Evolutionary conservation across 2,888 invertebrate genomes (phyloP), one percentile per base, ranked within the genome.

Genomic region (Leucophenga maculata): DNA sequence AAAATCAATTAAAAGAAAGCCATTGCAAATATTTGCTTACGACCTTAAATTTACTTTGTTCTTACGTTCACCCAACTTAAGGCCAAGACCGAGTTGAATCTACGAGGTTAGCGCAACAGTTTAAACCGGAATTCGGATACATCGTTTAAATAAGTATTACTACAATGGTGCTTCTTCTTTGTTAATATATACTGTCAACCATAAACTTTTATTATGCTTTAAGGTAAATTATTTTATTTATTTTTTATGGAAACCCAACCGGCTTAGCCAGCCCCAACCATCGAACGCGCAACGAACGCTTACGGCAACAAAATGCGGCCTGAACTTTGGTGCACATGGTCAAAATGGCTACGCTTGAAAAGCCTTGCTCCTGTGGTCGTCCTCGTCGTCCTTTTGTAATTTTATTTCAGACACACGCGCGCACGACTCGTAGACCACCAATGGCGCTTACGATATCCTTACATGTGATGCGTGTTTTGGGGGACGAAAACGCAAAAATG

Each of bases 171-270:
- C 39, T 39, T 13, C 13, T 48, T 14, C 70, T 70, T 71, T 72
- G 70, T 73, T 76, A 71, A 72, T 16, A n/a, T 22, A 77, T 75
- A 71, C 73, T 78, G 75, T 76, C 83, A 76, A 72, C 77, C 82
- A 85, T 85, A 82, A 85, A 85, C 83, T 85, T 85, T 85, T 85
- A 83, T 85, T 82, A 84, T 71, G 80, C 82, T 83, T 78, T 78
- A 76, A 84, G 85, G 85, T 83, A 78, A 85, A 82, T 85, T 83
- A 80, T 83, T 82, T 83, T 83, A 82, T 84, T 84, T 82, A 81
- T 83, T 78, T 80, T 83, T 79, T 77, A 76, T 77, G 76, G 77
- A 75, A 69, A 54, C 48, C 18, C 31, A 2, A 31, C 54, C 39
- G n/a, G 60, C 32, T 71, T 64, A 68, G 70, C 72, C 60, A 18